These are phyloP conservation scores for Drosophila maculinotata DNA, from an alignment of 2,888 invertebrate species.

Conservation along the genomic window DNA sequence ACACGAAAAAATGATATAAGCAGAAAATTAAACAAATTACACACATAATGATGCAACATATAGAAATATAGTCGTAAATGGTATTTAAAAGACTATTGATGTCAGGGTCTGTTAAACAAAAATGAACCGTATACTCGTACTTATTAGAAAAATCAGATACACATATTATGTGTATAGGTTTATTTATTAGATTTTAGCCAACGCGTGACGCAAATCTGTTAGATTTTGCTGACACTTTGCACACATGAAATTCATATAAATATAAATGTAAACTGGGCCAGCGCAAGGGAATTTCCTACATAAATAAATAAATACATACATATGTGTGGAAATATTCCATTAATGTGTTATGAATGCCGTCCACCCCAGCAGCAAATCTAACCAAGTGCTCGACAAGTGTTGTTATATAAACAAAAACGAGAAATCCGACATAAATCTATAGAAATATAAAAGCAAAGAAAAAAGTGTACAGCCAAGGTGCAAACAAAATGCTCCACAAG, in stretches of 20 bases:
- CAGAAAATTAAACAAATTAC: constrained; percentile 13
- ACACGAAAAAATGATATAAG: constrained; percentile 16
- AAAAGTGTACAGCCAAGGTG: constrained; percentile 5
- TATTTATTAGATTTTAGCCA: constrained; percentile 15
- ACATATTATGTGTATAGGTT: constrained; percentile 5
- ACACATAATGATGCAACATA: constrained; percentile 27
- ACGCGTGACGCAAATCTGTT: constrained; percentile 52
- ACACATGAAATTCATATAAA: constrained; percentile 39
- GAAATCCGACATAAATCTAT: constrained; percentile 57
- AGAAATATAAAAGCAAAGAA: constrained; percentile 16
- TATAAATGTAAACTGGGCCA: constrained; percentile 31
- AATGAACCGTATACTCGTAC: constrained; percentile 2
- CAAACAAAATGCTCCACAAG: constrained; percentile 25
- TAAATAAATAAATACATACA: constrained; percentile 1
- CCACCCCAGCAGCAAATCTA: constrained; percentile 7
- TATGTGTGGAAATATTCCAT: constrained; percentile 10
- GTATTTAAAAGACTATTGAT: constrained; percentile 2
- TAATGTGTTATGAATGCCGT: constrained; percentile 19
- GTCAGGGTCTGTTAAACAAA: constrained; percentile 23
- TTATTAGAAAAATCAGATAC: constrained; percentile 16
- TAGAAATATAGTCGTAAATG: background rate
- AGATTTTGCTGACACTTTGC: constrained; percentile 43
- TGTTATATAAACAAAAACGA: constrained; percentile 14
- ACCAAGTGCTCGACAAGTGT: constrained; percentile 4
- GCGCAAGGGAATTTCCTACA: constrained; percentile 22